A percentile compares a stretch with the other conserved stretches of the same genome.
Evolutionary conservation across 2,797 vertebrate species (phyloP).

Genomic region (Alca torda): DNA sequence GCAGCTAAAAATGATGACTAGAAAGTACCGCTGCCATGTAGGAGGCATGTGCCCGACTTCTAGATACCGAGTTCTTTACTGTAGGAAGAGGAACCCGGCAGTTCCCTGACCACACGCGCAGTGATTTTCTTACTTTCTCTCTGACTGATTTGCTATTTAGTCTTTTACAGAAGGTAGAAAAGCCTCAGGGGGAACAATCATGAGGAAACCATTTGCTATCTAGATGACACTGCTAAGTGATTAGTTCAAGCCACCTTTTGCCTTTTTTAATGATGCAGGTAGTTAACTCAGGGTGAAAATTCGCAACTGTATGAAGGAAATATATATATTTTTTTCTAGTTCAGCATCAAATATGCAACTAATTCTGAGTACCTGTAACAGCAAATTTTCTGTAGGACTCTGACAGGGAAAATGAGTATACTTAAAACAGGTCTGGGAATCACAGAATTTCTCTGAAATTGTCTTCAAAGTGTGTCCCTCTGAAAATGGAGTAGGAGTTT

Average conservation of each 20-base stretch:
- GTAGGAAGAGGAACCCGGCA: background rate
- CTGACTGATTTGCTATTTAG: background rate
- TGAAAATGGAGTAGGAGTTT: background rate
- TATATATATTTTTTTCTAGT: background rate
- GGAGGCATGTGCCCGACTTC: background rate
- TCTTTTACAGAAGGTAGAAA: background rate
- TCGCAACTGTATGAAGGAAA: background rate
- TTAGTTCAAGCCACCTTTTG: background rate
- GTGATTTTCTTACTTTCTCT: background rate
- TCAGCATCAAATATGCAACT: background rate
- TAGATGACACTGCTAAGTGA: background rate
- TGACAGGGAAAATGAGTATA: background rate
- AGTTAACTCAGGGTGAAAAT: background rate
- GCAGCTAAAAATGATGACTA: background rate
- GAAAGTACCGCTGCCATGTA: background rate
- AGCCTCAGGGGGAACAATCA: background rate
- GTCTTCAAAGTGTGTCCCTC: background rate
- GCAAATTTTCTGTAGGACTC: background rate
- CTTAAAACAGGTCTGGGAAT: background rate
- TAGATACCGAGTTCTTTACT: background rate
- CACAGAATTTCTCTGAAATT: background rate
- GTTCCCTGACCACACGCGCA: background rate
- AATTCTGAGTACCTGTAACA: background rate
- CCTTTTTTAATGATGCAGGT: background rate
- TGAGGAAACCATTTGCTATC: background rate